Evolutionary conservation across 2,888 invertebrate species (phyloP), one percentile per base, ranked within the genome.

Genomic region (Corythucha ciliata): DNA sequence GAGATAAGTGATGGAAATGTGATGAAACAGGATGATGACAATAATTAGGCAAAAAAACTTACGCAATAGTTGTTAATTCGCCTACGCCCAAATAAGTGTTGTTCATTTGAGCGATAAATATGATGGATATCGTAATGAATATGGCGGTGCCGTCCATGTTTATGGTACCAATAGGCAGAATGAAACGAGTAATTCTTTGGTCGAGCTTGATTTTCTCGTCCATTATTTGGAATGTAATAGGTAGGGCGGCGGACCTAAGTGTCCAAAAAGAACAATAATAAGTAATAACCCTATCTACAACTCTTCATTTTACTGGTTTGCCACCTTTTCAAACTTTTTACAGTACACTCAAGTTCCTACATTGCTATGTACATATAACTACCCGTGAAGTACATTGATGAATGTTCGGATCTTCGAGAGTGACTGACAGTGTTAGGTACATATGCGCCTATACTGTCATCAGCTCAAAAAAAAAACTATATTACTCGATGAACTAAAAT

Each of bases 91-190:
- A 71, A 14, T 74, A 69, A 62, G 90, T 80, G 54, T 80, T 81
- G 64, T 89, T 90, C 81, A 92, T 85, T 69, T 88, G 80, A 33
- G 89, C 88, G 57, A 90, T 81, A 67, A 89, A 90, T 63, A 86
- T 79, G 53, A 89, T 83, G 4, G 93, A 87, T 3, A 88, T 80
- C 0, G 91, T 80, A 27, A 93, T 80, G 68, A 92, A 94, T 40
- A 93, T 71, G 0, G 89, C 88, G 0, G 89, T 89, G 2, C 89
- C 89, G 62, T 90, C 87, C 89, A 91, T 90, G 69, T 92, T 92
- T 66, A 91, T 84, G 65, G 89, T 90, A 4, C 91, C 91, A 59
- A 91, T 86, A 1, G 91, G 91, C 10, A 91, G 72, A 40, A 92
- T 87, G 69, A 92, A 92, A 58, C 86, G 77, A 1, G 87, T 85